Percentiles rank a stretch among this genome's conserved stretches.
phyloP scores from a whole-genome alignment of 2,113 vertebrate species.

The Etheostoma cragini region DNA sequence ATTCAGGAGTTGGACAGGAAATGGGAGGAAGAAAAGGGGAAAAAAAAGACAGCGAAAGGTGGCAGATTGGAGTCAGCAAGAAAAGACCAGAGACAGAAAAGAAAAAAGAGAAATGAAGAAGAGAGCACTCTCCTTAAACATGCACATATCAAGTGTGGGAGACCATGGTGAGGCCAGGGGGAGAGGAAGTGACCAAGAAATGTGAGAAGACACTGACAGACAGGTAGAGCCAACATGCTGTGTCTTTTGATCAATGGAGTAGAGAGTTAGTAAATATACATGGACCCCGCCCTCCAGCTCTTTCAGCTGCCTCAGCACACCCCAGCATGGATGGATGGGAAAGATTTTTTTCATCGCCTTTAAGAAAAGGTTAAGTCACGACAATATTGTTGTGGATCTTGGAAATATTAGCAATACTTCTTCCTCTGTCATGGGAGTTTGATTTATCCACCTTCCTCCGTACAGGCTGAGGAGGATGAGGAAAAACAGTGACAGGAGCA shows the following conservation, averaged over 20 bases:
- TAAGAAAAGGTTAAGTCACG: slow-evolving; percentile 83
- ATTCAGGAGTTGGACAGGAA: slow-evolving; percentile 42
- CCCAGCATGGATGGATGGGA: slow-evolving; percentile 61
- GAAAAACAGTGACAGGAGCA: slow-evolving; percentile 31
- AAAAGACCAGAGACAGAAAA: slow-evolving; percentile 55
- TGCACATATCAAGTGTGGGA: slow-evolving; percentile 77
- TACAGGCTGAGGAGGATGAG: slow-evolving; percentile 21
- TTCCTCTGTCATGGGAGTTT: slow-evolving; percentile 58
- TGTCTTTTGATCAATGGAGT: slow-evolving; percentile 83
- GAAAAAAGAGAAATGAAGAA: slow-evolving; percentile 35
- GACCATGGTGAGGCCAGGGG: slow-evolving; percentile 38
- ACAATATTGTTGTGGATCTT: slow-evolving; percentile 80
- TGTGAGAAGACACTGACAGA: slow-evolving; percentile 79
- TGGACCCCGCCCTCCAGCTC: slow-evolving; percentile 74
- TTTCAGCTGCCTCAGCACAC: slow-evolving; percentile 83
- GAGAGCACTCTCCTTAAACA: slow-evolving; percentile 64
- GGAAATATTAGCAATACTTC: slow-evolving; percentile 76
- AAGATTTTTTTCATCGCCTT: slow-evolving; percentile 46
- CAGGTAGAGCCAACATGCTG: slow-evolving; percentile 73
- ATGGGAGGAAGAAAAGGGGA: slow-evolving; percentile 8
- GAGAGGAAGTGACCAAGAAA: slow-evolving; percentile 75
- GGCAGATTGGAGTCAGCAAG: slow-evolving; percentile 74
- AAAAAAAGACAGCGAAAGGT: slow-evolving; percentile 40
- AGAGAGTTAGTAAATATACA: slow-evolving; percentile 84
- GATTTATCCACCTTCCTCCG: slow-evolving; percentile 75